Conservation (phyloP, 1,140 invertebrate genomes). For the Brachionus angularis region DNA sequence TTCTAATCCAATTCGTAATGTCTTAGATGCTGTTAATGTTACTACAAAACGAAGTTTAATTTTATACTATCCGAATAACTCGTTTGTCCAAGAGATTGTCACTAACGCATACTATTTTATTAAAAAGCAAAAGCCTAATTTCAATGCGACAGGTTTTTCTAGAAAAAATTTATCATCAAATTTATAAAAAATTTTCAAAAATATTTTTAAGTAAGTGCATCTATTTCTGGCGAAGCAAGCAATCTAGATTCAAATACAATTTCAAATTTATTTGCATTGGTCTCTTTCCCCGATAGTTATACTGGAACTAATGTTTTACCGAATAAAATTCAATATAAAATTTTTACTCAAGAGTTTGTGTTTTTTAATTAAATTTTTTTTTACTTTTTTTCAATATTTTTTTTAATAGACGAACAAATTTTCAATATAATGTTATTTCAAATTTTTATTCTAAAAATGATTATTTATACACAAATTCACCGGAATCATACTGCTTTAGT, state of each 20-base stretch:
- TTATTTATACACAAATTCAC: constrained; percentile 31
- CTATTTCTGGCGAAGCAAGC: neutral
- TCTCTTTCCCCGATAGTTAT: constrained; percentile 13
- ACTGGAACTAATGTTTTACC: neutral
- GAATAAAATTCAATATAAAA: constrained; percentile 9
- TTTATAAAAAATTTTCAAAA: constrained; percentile 10
- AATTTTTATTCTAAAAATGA: constrained; percentile 35
- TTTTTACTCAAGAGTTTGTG: constrained; percentile 39
- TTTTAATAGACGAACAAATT: constrained; percentile 13
- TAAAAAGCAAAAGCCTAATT: constrained; percentile 1
- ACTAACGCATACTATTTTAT: constrained; percentile 13
- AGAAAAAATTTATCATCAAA: neutral
- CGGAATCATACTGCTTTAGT: constrained; percentile 40
- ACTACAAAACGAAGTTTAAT: neutral
- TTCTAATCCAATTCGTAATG: constrained; percentile 10
- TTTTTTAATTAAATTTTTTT: neutral
- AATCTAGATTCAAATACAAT: neutral
- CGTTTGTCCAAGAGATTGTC: constrained; percentile 11
- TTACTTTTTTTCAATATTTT: neutral
- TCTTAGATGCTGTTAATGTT: neutral
- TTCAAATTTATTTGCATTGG: constrained; percentile 28
- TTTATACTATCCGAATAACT: constrained; percentile 34
- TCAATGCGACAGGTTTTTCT: constrained; percentile 33
- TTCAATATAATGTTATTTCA: constrained; percentile 20
- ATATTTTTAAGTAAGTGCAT: neutral